Evolutionary conservation across 2,888 invertebrate genomes (phyloP).

Genomic region (Pyrgus malvae): DNA sequence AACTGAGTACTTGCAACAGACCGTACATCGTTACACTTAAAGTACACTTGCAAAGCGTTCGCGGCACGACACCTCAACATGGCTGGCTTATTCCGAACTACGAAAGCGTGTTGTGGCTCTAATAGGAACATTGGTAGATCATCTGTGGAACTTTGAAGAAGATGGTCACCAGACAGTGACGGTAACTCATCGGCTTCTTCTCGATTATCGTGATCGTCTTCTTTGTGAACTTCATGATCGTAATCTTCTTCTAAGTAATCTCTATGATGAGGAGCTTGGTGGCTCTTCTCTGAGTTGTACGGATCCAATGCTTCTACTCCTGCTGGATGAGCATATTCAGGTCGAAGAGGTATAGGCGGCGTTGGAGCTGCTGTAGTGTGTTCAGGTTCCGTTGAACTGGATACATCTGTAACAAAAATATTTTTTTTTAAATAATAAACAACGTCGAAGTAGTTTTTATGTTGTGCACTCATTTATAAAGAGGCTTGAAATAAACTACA

Average conservation of each 20-base stretch:
- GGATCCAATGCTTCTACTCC: conserved; percentile 74
- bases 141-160: conserved; percentile 82
- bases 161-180: conserved; percentile 71
- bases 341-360: conserved; percentile 65
- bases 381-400: conserved; percentile 63
- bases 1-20: conserved; percentile 86
- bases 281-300: conserved; percentile 72
- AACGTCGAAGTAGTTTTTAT: too few relatives aligned
- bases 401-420: conserved; percentile 53
- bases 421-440: not conserved
- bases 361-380: conserved; percentile 57
- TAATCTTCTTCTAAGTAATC: conserved; percentile 77
- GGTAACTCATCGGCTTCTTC: conserved; percentile 76
- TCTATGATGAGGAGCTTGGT: conserved; percentile 61
- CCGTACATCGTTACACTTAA: conserved; percentile 93
- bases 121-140: conserved; percentile 92
- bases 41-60: conserved; percentile 93
- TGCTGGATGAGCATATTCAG: conserved; percentile 75
- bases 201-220: conserved; percentile 71
- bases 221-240: conserved; percentile 70
- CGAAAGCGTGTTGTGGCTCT: conserved; percentile 94
- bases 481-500: not conserved
- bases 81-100: conserved; percentile 95
- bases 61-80: conserved; percentile 94
- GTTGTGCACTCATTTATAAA: too few relatives aligned